A percentile compares a stretch with the other conserved stretches of the same genome.
phyloP scores from a whole-genome alignment of 1,140 invertebrate species.

The Zeugodacus cucurbitae region DNA sequence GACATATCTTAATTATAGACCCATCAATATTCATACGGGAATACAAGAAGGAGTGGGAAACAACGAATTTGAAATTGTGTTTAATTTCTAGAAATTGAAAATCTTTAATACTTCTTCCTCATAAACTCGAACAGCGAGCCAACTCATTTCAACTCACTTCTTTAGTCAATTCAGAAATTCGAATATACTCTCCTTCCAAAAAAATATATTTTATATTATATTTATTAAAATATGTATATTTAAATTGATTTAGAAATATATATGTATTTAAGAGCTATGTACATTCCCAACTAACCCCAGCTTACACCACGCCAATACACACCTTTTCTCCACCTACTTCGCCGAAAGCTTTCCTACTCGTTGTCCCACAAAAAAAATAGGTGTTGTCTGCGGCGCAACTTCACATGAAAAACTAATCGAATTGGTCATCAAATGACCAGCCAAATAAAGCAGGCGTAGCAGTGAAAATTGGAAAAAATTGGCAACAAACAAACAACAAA shows the following conservation, averaged over 20 bases:
- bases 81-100: no score
- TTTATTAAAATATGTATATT: no score
- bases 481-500: background rate
- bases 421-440: slow-evolving; percentile 59
- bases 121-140: no score
- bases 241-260: background rate
- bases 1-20: no score
- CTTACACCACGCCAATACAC: background rate
- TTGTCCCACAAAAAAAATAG: slow-evolving; percentile 31
- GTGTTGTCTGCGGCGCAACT: slow-evolving; percentile 17
- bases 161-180: no score
- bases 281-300: background rate
- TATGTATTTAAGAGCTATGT: background rate
- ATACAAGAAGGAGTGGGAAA: no score
- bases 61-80: no score
- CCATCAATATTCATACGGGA: no score
- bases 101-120: no score
- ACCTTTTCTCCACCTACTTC: background rate
- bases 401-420: slow-evolving; percentile 59
- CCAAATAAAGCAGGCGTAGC: slow-evolving; percentile 36
- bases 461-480: slow-evolving; percentile 35
- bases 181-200: no score
- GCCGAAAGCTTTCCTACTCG: background rate
- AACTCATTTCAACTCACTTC: no score
- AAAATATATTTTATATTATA: no score